These are phyloP conservation scores for Dasypogon diadema DNA, from an alignment of 2,888 invertebrate species.

Conservation along the genomic window DNA sequence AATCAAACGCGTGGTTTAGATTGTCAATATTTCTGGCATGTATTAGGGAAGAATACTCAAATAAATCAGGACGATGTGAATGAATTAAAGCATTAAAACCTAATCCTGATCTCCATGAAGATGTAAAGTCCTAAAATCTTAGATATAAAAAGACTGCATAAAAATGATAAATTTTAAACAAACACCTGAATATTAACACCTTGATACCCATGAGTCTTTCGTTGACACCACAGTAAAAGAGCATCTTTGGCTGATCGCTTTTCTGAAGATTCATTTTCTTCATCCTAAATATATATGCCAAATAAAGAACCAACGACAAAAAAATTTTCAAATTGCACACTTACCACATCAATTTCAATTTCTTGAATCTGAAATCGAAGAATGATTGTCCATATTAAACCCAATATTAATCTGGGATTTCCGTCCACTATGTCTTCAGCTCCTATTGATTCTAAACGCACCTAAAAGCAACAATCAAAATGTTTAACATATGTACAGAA, in stretches of 20 bases:
- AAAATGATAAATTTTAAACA: no score
- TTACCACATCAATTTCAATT: constrained; percentile 95
- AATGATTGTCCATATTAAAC: constrained; percentile 99
- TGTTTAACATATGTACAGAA: no score
- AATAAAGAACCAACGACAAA: not conserved
- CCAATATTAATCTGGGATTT: constrained; percentile 95
- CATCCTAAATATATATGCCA: constrained; percentile 75
- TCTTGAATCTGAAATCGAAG: constrained; percentile 98
- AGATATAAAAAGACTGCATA: no score
- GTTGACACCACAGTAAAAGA: constrained; percentile 96
- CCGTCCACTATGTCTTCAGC: constrained; percentile 99
- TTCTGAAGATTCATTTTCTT: constrained; percentile 96
- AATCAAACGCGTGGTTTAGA: constrained; percentile 97
- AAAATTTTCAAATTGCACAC: constrained; percentile 62
- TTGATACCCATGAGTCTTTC: constrained; percentile 95
- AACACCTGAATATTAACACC: constrained; percentile 81
- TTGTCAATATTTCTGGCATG: constrained; percentile 91
- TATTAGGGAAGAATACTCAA: constrained; percentile 86
- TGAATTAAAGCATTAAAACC: constrained; percentile 99
- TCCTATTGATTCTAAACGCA: constrained; percentile 97
- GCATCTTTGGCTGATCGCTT: constrained; percentile 99
- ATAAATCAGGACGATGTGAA: constrained; percentile 95
- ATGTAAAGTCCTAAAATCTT: constrained; percentile 80
- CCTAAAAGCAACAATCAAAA: constrained; percentile 70
- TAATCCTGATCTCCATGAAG: constrained; percentile 95